Evolutionary conservation across 2,113 vertebrate species (phyloP), one percentile per base, ranked within the genome.

Genomic region (Vicugna pacos): DNA sequence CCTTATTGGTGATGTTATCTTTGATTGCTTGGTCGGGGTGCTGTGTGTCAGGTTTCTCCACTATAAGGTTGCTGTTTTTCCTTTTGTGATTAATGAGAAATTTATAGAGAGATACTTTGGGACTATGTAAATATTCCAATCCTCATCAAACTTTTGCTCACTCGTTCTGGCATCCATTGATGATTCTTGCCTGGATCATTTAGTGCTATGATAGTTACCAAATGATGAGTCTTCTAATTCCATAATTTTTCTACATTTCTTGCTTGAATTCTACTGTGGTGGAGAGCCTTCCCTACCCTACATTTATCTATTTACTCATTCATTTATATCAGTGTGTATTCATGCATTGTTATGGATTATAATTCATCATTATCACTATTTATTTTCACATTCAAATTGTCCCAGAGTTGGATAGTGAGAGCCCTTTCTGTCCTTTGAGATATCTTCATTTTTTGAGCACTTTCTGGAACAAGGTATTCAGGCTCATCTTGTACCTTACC

Each of bases 381-480:
- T 72, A 87, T 93, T 91, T 89, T 95, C 48, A 93, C 32, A 79
- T n/a, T 84, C n/a, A 42, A 11, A 46, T 72, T 80, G 54, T 65
- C 30, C 28, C n/a, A 20, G 14, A 52, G 52, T 64, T 88, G 28
- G 14, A 52, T 28, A 62, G 1, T 56, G 26, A 38, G 16, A 72
- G 24, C 30, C 26, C 28, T 79, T 60, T 65, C 56, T 65, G 64
- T 50, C 72, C 20, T 87, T 80, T 26, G 32, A 58, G 30, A 24
- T 22, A 9, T 35, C 48, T 77, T 82, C 12, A 42, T 46, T 75
- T 77, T 13, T 42, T 69, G n/a, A 88, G 28, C 22, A 54, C 50
- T 70, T 83, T 77, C 69, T 82, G 50, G 50, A 88, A 54, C 77
- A 76, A 42, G 6, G 32, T 60, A 14, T 64, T 89, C n/a, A 60